These are phyloP conservation scores for Mus pahari DNA, from an alignment of 2,113 vertebrate species.

Conservation along the genomic window DNA sequence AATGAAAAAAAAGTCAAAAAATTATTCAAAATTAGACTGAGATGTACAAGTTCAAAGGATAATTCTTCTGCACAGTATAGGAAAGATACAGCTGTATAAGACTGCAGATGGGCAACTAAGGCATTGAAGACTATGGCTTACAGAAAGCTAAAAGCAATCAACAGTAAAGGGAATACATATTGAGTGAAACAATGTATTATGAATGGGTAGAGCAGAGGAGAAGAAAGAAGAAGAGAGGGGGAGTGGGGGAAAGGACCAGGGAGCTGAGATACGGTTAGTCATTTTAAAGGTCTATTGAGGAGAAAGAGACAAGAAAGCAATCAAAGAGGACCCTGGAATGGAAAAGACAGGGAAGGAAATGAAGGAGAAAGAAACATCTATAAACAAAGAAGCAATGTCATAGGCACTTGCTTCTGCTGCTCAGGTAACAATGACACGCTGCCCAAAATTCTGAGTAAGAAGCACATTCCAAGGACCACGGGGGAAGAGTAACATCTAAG, in stretches of 20 bases:
- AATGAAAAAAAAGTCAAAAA: neutral
- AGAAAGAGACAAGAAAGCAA: neutral
- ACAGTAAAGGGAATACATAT: neutral
- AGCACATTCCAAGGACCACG: neutral
- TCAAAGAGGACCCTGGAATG: neutral
- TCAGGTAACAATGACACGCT: neutral
- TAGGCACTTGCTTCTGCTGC: neutral
- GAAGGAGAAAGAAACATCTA: neutral
- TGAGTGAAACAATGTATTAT: neutral
- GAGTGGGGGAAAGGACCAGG: neutral
- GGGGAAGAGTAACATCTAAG: neutral
- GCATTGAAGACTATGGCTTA: neutral
- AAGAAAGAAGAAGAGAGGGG: neutral
- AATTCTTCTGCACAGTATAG: neutral
- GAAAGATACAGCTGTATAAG: neutral
- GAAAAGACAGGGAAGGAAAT: neutral
- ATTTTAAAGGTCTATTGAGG: no score
- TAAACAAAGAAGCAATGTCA: neutral
- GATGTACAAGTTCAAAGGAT: neutral
- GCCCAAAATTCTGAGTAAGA: neutral
- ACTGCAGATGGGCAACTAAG: neutral
- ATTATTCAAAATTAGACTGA: conserved; percentile 13
- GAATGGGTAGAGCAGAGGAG: neutral
- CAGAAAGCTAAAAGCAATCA: conserved; percentile 6
- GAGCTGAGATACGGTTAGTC: neutral